Percentiles rank a stretch among this genome's conserved stretches.
phyloP scores from a whole-genome alignment of 2,797 vertebrate species.

The Tangara arthus region DNA sequence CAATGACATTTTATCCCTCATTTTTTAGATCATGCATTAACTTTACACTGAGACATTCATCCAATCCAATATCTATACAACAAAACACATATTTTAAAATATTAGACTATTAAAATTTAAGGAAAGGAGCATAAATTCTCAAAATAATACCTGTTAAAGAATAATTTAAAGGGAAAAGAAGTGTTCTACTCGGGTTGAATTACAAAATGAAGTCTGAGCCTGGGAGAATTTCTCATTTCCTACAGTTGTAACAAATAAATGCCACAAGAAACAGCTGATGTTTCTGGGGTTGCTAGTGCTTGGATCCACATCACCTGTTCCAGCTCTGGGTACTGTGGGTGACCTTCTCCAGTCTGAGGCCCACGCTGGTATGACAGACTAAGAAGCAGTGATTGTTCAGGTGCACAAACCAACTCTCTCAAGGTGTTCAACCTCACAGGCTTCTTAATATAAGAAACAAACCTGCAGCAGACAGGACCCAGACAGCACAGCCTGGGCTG shows the following conservation, averaged over 20 bases:
- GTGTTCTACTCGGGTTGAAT: not conserved
- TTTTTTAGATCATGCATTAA: not conserved
- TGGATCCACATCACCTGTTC: not conserved
- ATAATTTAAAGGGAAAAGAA: not conserved
- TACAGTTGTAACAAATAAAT: not conserved
- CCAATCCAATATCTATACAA: not conserved
- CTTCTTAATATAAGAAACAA: constrained; percentile 61
- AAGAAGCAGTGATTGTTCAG: constrained; percentile 38
- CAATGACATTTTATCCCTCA: not conserved
- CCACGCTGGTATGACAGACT: not conserved
- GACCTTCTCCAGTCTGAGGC: not conserved
- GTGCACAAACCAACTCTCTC: not conserved
- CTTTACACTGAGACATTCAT: not conserved
- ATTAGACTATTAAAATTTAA: not conserved
- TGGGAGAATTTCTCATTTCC: not conserved
- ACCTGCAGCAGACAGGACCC: not conserved
- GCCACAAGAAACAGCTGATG: not conserved
- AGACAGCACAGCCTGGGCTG: accelerated
- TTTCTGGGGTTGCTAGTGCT: not conserved
- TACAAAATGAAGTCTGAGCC: not conserved
- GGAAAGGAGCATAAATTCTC: not conserved
- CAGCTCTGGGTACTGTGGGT: not conserved
- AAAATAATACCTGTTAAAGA: not conserved
- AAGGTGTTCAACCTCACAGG: not conserved
- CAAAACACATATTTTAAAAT: not conserved